A percentile compares a stretch with the other conserved stretches of the same genome.
phyloP scores from a whole-genome alignment of 2,888 invertebrate species.

The Elegia similella region DNA sequence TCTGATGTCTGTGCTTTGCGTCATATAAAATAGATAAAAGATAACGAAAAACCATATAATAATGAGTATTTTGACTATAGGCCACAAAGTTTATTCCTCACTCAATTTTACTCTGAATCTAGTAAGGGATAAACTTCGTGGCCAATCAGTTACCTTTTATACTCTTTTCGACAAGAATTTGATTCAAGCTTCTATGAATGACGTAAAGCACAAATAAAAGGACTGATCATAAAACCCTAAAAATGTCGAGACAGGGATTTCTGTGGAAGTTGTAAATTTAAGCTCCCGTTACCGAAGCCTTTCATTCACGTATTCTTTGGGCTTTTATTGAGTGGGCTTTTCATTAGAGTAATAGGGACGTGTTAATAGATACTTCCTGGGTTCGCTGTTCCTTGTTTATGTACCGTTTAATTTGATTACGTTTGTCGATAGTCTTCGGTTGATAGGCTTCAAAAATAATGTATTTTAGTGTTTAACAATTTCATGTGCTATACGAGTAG shows the following conservation, averaged over 20 bases:
- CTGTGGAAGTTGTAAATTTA: constrained; percentile 5
- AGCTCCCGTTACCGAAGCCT: constrained; percentile 3
- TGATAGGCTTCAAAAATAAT: background rate
- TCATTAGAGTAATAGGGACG: constrained; percentile 60
- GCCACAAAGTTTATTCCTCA: no score
- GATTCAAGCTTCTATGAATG: background rate
- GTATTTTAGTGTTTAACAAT: background rate
- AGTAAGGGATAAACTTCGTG: no score
- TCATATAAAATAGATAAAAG: no score
- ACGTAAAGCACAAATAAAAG: background rate
- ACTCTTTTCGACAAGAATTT: no score
- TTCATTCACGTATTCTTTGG: constrained; percentile 35
- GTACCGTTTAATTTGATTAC: constrained; percentile 5
- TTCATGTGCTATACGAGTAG: no score
- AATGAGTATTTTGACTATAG: no score
- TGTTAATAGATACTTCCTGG: constrained; percentile 28
- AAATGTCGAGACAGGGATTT: background rate
- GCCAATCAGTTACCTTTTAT: no score
- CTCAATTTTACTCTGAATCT: no score
- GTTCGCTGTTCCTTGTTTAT: constrained; percentile 18
- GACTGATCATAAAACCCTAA: background rate
- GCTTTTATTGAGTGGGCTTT: constrained; percentile 55
- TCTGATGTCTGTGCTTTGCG: no score
- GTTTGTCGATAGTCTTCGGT: background rate
- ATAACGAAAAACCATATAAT: no score